These are phyloP conservation scores for Rhynchonema sp. DNA, from an alignment of 2,888 invertebrate species.

Conservation along the genomic window DNA sequence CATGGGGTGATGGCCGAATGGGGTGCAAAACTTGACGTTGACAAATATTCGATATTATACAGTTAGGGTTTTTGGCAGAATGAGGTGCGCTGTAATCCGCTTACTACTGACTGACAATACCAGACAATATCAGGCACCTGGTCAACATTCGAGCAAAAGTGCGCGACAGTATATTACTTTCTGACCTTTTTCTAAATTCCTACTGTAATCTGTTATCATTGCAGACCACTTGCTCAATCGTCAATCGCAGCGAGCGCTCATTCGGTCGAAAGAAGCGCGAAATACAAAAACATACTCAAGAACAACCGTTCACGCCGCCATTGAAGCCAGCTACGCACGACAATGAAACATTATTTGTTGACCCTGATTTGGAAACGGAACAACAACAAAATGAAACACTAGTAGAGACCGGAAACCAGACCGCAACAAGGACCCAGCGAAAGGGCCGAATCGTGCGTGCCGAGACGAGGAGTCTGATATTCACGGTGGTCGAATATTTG, in stretches of 20 bases:
- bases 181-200: too few species aligned
- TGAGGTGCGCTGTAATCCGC: too few species aligned
- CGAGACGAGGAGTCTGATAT: background rate
- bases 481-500: conserved; percentile 4
- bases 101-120: too few species aligned
- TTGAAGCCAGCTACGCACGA: background rate
- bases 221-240: background rate
- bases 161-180: too few species aligned
- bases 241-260: background rate
- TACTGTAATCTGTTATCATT: background rate
- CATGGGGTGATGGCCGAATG: too few species aligned
- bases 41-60: too few species aligned
- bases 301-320: too few species aligned
- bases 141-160: too few species aligned
- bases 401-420: background rate
- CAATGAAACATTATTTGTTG: background rate
- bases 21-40: too few species aligned
- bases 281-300: too few species aligned
- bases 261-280: background rate
- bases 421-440: background rate
- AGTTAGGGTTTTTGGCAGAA: too few species aligned
- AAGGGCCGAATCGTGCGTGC: background rate
- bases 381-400: background rate
- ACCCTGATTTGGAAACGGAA: background rate
- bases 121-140: too few species aligned